These are phyloP conservation scores for Eupithecia exiguata DNA, from an alignment of 2,888 invertebrate species.

Conservation along the genomic window DNA sequence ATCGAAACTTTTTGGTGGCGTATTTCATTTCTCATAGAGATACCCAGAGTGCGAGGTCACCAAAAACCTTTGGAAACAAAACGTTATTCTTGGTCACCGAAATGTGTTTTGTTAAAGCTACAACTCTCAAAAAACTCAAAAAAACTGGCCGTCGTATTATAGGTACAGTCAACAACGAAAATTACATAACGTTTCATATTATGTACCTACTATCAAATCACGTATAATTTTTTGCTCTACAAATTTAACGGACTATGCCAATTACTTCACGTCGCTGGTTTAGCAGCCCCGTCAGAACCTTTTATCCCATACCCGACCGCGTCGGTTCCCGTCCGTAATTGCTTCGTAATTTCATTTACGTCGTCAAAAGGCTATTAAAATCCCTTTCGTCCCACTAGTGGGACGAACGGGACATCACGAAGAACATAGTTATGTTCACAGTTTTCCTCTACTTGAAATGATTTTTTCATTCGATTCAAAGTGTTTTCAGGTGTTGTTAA, in stretches of 20 bases:
- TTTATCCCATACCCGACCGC: slow-evolving; percentile 56
- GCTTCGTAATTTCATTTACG: slow-evolving; percentile 64
- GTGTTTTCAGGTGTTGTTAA: neutral
- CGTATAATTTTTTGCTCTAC: neutral
- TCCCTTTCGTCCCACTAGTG: too few relatives aligned
- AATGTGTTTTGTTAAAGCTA: too few relatives aligned
- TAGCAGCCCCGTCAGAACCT: slow-evolving; percentile 41
- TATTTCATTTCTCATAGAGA: too few relatives aligned
- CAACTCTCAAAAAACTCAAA: too few relatives aligned
- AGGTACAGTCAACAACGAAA: too few relatives aligned
- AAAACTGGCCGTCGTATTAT: too few relatives aligned
- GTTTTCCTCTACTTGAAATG: neutral
- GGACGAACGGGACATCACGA: too few relatives aligned
- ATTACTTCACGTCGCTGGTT: neutral
- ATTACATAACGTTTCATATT: too few relatives aligned
- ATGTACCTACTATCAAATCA: too few relatives aligned
- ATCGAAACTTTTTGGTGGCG: too few relatives aligned
- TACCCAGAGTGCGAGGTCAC: too few relatives aligned
- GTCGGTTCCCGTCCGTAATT: slow-evolving; percentile 56
- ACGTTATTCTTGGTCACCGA: neutral
- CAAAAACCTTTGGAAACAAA: too few relatives aligned
- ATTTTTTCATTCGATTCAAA: neutral
- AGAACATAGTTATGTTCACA: slow-evolving; percentile 52
- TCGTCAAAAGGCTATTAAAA: slow-evolving; percentile 45
- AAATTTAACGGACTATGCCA: neutral